Conservation (phyloP, 1,140 invertebrate species). For the Pseudoatta argentina region DNA sequence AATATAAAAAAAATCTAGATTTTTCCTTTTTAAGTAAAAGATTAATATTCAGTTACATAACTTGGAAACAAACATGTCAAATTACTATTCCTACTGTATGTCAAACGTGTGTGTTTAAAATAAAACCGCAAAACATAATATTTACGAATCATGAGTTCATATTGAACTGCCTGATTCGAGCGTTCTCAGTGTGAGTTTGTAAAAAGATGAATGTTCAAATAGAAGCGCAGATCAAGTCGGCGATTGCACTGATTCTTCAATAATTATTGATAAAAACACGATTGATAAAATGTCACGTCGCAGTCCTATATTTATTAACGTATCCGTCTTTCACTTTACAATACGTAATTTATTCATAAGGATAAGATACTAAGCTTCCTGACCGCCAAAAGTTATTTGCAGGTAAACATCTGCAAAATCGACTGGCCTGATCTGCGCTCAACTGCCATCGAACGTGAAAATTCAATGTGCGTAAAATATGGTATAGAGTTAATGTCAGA, state of each 20-base stretch:
- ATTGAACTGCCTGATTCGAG: constrained; percentile 56
- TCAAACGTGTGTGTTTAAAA: constrained; percentile 29
- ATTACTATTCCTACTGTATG: constrained; percentile 27
- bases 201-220: constrained; percentile 55
- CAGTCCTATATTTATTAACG: constrained; percentile 30
- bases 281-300: background rate
- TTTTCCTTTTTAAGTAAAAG: background rate
- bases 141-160: constrained; percentile 55
- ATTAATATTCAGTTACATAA: constrained; percentile 5
- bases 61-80: background rate
- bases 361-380: background rate
- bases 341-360: constrained; percentile 21
- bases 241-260: background rate
- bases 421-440: constrained; percentile 66
- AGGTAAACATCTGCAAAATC: background rate
- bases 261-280: constrained; percentile 1
- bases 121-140: constrained; percentile 34
- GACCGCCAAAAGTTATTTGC: constrained; percentile 21
- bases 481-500: constrained; percentile 49
- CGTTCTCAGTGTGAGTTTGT: constrained; percentile 49
- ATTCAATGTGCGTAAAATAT: constrained; percentile 59
- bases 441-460: constrained; percentile 61
- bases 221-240: constrained; percentile 65
- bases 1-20: background rate
- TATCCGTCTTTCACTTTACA: constrained; percentile 19